These are phyloP conservation scores for Lucilia sericata DNA, from an alignment of 1,140 invertebrate species.

Conservation along the genomic window DNA sequence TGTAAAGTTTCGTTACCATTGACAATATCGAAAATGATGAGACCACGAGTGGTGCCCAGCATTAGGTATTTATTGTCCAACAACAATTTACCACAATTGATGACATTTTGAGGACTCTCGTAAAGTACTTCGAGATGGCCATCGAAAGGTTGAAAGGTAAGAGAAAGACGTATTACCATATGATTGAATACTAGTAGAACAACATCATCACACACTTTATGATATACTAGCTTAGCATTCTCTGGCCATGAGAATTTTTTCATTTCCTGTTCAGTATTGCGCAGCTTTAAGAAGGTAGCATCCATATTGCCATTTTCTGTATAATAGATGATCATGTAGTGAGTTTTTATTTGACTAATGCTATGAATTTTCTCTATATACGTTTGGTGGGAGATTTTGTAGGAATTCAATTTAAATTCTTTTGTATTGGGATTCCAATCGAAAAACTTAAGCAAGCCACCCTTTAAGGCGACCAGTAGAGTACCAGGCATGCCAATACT, in stretches of 20 bases:
- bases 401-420: slow-evolving; percentile 13
- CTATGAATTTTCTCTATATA: slow-evolving; percentile 37
- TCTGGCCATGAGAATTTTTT: slow-evolving; percentile 26
- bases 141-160: neutral
- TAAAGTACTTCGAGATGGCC: slow-evolving; percentile 45
- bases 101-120: slow-evolving; percentile 42
- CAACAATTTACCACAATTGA: slow-evolving; percentile 58
- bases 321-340: slow-evolving; percentile 50
- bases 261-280: slow-evolving; percentile 36
- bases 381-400: neutral
- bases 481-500: neutral
- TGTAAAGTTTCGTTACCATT: slow-evolving; percentile 49
- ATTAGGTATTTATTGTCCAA: slow-evolving; percentile 56
- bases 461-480: slow-evolving; percentile 22
- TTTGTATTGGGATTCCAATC: slow-evolving; percentile 15
- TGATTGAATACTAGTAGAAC: slow-evolving; percentile 54
- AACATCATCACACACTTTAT: slow-evolving; percentile 43
- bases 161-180: slow-evolving; percentile 44
- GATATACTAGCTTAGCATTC: slow-evolving; percentile 47
- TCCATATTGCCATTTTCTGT: slow-evolving; percentile 36
- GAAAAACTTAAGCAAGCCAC: slow-evolving; percentile 38
- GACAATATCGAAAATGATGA: slow-evolving; percentile 58
- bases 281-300: slow-evolving; percentile 26
- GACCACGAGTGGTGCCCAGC: slow-evolving; percentile 57
- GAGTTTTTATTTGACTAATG: slow-evolving; percentile 48